phyloP scores from a whole-genome alignment of 2,888 invertebrate genomes.

The Agrilus cyanescens region DNA sequence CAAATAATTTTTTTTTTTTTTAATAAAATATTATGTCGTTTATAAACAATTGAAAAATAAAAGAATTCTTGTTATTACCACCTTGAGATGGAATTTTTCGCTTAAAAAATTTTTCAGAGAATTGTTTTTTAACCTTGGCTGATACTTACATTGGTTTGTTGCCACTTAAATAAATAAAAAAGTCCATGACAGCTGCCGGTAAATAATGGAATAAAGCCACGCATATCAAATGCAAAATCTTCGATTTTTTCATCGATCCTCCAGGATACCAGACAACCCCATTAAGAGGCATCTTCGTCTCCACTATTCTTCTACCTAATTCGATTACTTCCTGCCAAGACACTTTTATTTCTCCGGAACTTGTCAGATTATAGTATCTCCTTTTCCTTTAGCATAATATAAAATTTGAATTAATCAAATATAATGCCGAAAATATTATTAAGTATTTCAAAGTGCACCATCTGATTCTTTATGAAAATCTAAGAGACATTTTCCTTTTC shows the following conservation, averaged over 20 bases:
- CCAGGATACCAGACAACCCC: slow-evolving; percentile 76
- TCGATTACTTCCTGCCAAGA: slow-evolving; percentile 86
- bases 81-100: not conserved
- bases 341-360: slow-evolving; percentile 66
- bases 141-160: slow-evolving; percentile 74
- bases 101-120: not conserved
- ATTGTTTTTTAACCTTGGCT: not conserved
- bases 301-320: slow-evolving; percentile 63
- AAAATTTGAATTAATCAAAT: too few species aligned
- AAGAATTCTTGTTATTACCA: too few species aligned
- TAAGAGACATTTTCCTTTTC: too few species aligned
- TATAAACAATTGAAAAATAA: too few species aligned
- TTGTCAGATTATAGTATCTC: slow-evolving; percentile 53
- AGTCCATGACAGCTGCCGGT: slow-evolving; percentile 79
- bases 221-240: slow-evolving; percentile 67
- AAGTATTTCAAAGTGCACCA: too few species aligned
- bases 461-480: too few species aligned
- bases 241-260: slow-evolving; percentile 74
- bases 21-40: too few species aligned
- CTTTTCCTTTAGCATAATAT: too few species aligned
- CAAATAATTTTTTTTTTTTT: too few species aligned
- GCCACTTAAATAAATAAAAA: slow-evolving; percentile 64
- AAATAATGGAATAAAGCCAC: slow-evolving; percentile 80
- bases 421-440: too few species aligned
- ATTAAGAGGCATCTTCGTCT: slow-evolving; percentile 72